Evolutionary conservation across 1,140 invertebrate genomes (phyloP), one percentile per base, ranked within the genome.

Genomic region (Drosophila quadrilineata): DNA sequence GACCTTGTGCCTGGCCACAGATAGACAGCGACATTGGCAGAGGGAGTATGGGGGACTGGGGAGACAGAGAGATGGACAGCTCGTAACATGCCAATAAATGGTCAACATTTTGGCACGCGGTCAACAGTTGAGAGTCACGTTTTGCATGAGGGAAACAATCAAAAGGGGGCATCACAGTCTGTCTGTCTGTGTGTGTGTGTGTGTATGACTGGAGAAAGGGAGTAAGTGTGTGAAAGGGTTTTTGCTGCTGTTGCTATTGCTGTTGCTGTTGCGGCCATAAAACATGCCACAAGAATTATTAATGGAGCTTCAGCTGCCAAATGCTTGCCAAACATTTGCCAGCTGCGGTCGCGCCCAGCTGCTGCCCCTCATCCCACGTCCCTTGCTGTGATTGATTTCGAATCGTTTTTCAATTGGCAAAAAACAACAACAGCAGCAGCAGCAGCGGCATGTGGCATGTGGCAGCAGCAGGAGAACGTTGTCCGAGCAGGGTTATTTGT

Each of bases 331-430:
- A 31, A n/a, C 40, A 31, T 17, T 62, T 41, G 48, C 28, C 16
- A 24, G 10, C 40, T 54, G 59, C 22, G 49, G 52, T 54, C 52
- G 40, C 52, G 49, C 45, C 52, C 45, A 24, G 31, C 48, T 24
- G 36, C 28, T 38, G 28, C 29, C n/a, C 21, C 19, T 33, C 21
- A 9, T 12, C 6, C 14, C 28, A 10, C 57, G 22, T 21, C 31
- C 16, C 56, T 59, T 45, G 63, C 74, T 87, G 80, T 88, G 85
- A 88, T 88, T 88, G 85, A 88, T 88, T 88, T 88, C 76, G 74
- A 85, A 88, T 88, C 85, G 85, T 88, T 88, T 88, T 88, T 88
- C 85, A 88, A 88, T 88, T 88, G 85, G 79, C 74, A 79, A 53
- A 29, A 16, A 46, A 38, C 43, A 36, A n/a, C n/a, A n/a, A n/a